Evolutionary conservation across 2,113 vertebrate genomes (phyloP).

Genomic region (Pelvicachromis taeniatus): DNA sequence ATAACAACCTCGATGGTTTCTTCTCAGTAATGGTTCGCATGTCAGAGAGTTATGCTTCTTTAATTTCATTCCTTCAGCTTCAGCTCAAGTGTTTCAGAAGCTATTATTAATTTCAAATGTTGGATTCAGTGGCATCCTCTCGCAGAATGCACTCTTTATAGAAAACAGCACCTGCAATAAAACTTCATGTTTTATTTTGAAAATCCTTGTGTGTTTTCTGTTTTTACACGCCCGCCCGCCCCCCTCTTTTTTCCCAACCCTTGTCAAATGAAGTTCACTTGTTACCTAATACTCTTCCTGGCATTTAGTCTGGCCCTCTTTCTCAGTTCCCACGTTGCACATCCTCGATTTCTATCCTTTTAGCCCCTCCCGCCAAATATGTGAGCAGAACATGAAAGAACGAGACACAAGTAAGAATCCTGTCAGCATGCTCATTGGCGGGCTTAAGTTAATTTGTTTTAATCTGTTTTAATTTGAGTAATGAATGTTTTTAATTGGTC

Average conservation of each 20-base stretch:
- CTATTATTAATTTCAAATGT: conserved; percentile 11
- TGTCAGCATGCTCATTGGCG: neutral
- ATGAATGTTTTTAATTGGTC: neutral
- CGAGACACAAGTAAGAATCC: neutral
- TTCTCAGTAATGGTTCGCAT: neutral
- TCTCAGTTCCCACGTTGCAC: neutral
- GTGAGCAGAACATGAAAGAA: neutral
- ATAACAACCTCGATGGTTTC: neutral
- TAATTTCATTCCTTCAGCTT: conserved; percentile 12
- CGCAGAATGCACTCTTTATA: neutral
- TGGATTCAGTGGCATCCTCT: neutral
- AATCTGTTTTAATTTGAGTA: neutral
- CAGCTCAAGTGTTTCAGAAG: neutral
- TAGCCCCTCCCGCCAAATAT: neutral
- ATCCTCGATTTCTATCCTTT: neutral
- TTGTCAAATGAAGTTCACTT: neutral
- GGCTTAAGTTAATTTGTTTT: neutral
- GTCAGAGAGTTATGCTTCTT: conserved; percentile 1
- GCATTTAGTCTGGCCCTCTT: neutral
- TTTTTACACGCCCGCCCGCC: neutral
- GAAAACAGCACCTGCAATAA: neutral
- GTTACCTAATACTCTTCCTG: neutral
- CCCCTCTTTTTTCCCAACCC: neutral
- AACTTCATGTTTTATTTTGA: neutral
- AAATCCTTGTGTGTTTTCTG: neutral